These are phyloP conservation scores for Bursaphelenchus okinawaensis DNA, from an alignment of 2,888 invertebrate genomes.

Conservation along the genomic window DNA sequence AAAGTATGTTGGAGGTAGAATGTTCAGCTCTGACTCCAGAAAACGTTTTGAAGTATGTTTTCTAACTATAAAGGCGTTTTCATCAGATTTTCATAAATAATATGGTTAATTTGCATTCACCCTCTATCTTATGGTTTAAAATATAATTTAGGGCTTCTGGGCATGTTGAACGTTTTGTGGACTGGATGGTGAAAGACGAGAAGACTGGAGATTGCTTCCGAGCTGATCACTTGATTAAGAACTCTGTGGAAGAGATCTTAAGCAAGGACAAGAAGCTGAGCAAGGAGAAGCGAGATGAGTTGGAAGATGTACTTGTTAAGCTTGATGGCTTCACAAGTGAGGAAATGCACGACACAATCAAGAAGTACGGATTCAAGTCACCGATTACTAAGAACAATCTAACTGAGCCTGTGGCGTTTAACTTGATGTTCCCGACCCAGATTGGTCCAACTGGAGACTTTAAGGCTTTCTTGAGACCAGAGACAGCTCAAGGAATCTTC, in stretches of 20 bases:
- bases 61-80: background rate
- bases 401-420: conserved; percentile 90
- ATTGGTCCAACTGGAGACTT: conserved; percentile 92
- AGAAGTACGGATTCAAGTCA: conserved; percentile 84
- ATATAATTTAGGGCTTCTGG: conserved; percentile 74
- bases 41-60: conserved; percentile 74
- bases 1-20: conserved; percentile 97
- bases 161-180: conserved; percentile 96
- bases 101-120: too few relatives aligned
- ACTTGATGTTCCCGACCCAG: conserved; percentile 95
- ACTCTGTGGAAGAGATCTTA: conserved; percentile 30
- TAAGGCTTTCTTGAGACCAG: conserved; percentile 83
- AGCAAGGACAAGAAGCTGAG: conserved; percentile 72
- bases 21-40: conserved; percentile 96
- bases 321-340: conserved; percentile 59
- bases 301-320: conserved; percentile 71
- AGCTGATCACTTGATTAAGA: conserved; percentile 91
- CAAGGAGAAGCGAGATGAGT: conserved; percentile 69
- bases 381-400: conserved; percentile 90
- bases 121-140: background rate
- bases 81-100: too few relatives aligned
- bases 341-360: conserved; percentile 65
- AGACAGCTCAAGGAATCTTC: conserved; percentile 99
- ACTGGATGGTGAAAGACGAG: conserved; percentile 95
- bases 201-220: conserved; percentile 95